Conservation (phyloP, 64 coral and sea anemone species). For the Pocillopora verrucosa region DNA sequence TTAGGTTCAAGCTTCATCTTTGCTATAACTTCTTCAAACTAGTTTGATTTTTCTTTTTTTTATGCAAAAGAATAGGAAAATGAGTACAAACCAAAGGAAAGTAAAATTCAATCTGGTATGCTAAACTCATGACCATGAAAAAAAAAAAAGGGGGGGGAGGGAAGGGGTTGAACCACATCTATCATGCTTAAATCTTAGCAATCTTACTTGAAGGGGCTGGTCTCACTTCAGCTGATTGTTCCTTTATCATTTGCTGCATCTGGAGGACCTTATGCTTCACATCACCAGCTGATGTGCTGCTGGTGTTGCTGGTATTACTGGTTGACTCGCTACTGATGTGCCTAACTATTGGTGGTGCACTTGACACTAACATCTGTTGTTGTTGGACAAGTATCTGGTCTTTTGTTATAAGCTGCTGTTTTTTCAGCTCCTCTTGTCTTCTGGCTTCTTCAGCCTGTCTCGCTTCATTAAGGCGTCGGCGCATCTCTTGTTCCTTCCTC, state of each 20-base stretch:
- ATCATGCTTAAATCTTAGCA: background rate
- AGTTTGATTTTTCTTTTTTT: too few relatives aligned
- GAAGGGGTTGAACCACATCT: too few relatives aligned
- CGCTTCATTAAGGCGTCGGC: slow-evolving; percentile 69
- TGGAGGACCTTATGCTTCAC: slow-evolving; percentile 21
- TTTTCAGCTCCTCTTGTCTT: slow-evolving; percentile 65
- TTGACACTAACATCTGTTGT: slow-evolving; percentile 70
- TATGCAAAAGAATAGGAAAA: too few relatives aligned
- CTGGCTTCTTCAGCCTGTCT: slow-evolving; percentile 72
- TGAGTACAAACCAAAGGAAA: too few relatives aligned
- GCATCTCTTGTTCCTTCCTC: slow-evolving; percentile 86
- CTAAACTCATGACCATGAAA: too few relatives aligned
- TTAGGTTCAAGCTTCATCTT: too few relatives aligned
- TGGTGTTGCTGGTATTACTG: background rate
- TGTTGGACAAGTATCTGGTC: slow-evolving; percentile 79
- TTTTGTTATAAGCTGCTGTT: slow-evolving; percentile 80
- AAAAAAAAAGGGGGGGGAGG: too few relatives aligned
- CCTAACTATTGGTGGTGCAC: background rate
- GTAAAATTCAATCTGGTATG: too few relatives aligned
- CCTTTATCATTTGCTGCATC: slow-evolving; percentile 36
- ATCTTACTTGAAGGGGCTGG: slow-evolving; percentile 13
- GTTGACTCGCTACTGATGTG: slow-evolving; percentile 22
- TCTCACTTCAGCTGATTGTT: slow-evolving; percentile 1
- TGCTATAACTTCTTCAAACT: too few relatives aligned
- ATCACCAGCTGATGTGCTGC: slow-evolving; percentile 2